Conservation (phyloP, 2,888 invertebrate genomes). For the Xestia ashworthii region DNA sequence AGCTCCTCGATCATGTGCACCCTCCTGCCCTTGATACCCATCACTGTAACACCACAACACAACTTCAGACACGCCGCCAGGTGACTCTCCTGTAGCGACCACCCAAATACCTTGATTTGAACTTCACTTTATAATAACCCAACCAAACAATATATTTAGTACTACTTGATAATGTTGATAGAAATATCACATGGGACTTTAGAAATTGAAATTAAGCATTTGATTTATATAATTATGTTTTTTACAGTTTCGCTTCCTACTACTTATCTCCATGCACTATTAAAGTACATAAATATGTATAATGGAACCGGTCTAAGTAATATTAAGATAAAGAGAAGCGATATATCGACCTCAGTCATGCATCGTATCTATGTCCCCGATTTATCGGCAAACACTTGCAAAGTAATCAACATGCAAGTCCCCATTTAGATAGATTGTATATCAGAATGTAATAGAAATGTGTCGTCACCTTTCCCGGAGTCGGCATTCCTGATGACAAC, state of each 20-base stretch:
- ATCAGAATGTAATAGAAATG: conserved; percentile 16
- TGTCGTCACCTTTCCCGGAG: conserved; percentile 97
- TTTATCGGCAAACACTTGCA: conserved; percentile 57
- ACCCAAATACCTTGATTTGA: conserved; percentile 41
- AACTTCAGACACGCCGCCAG: conserved; percentile 76
- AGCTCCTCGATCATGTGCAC: conserved; percentile 99
- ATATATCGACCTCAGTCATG: conserved; percentile 77
- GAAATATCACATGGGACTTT: conserved; percentile 41
- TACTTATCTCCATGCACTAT: conserved; percentile 74
- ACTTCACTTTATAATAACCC: conserved; percentile 38
- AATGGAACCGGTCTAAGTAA: conserved; percentile 70
- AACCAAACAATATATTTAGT: conserved; percentile 18
- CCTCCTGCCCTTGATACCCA: conserved; percentile 99
- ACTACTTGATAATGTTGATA: conserved; percentile 36
- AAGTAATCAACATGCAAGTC: conserved; percentile 57
- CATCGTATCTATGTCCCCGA: conserved; percentile 71
- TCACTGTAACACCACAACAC: conserved; percentile 94
- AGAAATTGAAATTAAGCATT: conserved; percentile 46
- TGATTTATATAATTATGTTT: conserved; percentile 20
- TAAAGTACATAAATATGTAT: conserved; percentile 69
- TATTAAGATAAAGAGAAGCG: conserved; percentile 75
- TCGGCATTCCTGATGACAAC: conserved; percentile 98
- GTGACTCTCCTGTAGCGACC: conserved; percentile 47
- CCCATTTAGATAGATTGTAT: conserved; percentile 39
- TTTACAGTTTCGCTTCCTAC: conserved; percentile 57